A percentile compares a stretch with the other conserved stretches of the same genome.
phyloP scores from a whole-genome alignment of 2,113 vertebrate genomes.

The Origma solitaria region DNA sequence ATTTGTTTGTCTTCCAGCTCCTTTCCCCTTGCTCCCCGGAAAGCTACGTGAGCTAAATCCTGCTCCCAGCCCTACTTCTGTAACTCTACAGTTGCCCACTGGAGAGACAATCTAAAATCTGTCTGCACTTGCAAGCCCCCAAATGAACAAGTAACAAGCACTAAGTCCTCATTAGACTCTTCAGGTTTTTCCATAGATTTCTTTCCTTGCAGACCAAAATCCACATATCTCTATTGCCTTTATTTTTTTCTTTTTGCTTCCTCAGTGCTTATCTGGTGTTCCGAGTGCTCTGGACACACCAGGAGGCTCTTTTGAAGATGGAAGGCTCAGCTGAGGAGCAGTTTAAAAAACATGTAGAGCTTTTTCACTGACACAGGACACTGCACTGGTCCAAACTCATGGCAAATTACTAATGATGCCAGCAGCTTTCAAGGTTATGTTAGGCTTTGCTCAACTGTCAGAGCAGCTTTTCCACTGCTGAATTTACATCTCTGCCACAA shows the following conservation, averaged over 20 bases:
- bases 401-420: background rate
- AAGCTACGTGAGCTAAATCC: background rate
- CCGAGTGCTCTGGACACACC: background rate
- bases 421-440: background rate
- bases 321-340: background rate
- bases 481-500: background rate
- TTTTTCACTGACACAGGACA: background rate
- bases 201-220: background rate
- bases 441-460: background rate
- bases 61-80: background rate
- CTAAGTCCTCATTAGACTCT: background rate
- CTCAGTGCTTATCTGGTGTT: background rate
- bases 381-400: background rate
- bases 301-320: background rate
- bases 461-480: background rate
- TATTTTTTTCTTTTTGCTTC: background rate
- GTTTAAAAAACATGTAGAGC: background rate
- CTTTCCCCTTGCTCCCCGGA: background rate
- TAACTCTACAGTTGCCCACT: background rate
- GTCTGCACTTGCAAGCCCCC: fast-evolving
- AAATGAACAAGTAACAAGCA: background rate
- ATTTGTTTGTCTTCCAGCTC: background rate
- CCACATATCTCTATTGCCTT: fast-evolving
- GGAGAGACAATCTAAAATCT: background rate
- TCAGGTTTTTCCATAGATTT: background rate